Conservation (phyloP, 2,113 vertebrate species). For the Lonchura striata region DNA sequence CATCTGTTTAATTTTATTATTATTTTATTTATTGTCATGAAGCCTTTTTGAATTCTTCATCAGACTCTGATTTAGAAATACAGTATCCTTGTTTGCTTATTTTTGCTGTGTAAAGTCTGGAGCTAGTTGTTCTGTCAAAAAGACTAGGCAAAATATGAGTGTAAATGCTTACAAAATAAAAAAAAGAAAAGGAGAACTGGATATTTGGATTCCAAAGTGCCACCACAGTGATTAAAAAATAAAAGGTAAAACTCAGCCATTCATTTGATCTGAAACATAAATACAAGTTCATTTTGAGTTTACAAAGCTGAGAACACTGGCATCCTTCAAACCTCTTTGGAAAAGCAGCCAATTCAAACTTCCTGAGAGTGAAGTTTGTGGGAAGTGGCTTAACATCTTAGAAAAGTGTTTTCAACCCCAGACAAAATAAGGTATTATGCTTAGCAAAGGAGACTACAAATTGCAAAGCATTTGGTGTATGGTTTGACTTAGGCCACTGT, state of each 20-base stretch:
- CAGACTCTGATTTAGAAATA: neutral
- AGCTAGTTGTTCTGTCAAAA: neutral
- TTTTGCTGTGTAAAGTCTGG: neutral
- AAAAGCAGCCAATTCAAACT: conserved; percentile 63
- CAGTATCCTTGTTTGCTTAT: fast-evolving
- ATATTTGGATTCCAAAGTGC: neutral
- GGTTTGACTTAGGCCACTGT: neutral
- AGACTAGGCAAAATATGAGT: neutral
- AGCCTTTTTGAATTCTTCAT: neutral
- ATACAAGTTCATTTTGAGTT: conserved; percentile 54
- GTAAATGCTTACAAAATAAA: neutral
- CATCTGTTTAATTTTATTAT: neutral
- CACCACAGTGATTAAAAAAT: conserved; percentile 31
- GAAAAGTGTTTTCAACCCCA: conserved; percentile 28
- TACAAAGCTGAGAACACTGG: conserved; percentile 58
- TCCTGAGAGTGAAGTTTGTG: conserved; percentile 47
- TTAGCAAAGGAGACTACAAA: neutral
- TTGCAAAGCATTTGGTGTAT: conserved; percentile 6
- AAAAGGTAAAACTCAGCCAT: neutral
- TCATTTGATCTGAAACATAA: conserved; percentile 54
- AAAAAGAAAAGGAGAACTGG: neutral
- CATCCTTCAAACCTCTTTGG: conserved; percentile 24
- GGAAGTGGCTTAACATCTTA: conserved; percentile 41
- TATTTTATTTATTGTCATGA: neutral
- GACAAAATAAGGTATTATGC: conserved; percentile 43